These are phyloP conservation scores for Echeneis naucrates DNA, from an alignment of 2,797 vertebrate species.

Conservation along the genomic window DNA sequence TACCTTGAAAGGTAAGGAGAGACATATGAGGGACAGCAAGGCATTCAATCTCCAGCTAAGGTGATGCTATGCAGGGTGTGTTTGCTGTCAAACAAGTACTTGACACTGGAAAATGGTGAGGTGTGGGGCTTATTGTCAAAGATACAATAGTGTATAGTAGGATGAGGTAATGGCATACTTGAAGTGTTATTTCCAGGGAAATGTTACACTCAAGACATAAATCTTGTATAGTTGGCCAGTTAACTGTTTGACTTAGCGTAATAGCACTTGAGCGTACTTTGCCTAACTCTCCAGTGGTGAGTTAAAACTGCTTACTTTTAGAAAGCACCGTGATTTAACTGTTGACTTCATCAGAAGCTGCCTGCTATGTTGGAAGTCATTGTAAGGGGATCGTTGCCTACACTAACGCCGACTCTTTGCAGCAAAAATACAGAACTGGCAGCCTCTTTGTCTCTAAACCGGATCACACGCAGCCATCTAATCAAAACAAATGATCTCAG, in stretches of 20 bases:
- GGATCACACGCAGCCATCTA: conserved; percentile 59
- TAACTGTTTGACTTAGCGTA: background rate
- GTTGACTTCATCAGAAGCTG: conserved; percentile 57
- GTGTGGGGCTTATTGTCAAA: conserved; percentile 7
- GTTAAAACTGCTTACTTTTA: background rate
- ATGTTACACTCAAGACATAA: background rate
- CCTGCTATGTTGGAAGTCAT: conserved; percentile 43
- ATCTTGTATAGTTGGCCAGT: background rate
- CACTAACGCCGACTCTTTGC: conserved; percentile 59
- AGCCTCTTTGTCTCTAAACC: conserved; percentile 66
- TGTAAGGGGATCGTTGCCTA: conserved; percentile 53
- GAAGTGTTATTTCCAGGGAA: background rate
- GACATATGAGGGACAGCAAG: conserved; percentile 4
- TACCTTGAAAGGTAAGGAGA: conserved; percentile 40
- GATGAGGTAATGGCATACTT: conserved; percentile 15
- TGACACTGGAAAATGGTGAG: conserved; percentile 20
- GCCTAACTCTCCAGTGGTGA: background rate
- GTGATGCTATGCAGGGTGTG: background rate
- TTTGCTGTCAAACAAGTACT: conserved; percentile 24
- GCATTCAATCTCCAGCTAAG: conserved; percentile 10
- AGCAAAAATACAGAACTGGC: conserved; percentile 53
- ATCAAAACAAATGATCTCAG: conserved; percentile 67
- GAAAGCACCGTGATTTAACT: conserved; percentile 12
- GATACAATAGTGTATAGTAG: conserved; percentile 7
- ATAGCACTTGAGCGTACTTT: conserved; percentile 2